Conservation (phyloP, 2,113 vertebrate genomes). For the Myrmophylax atrothorax region DNA sequence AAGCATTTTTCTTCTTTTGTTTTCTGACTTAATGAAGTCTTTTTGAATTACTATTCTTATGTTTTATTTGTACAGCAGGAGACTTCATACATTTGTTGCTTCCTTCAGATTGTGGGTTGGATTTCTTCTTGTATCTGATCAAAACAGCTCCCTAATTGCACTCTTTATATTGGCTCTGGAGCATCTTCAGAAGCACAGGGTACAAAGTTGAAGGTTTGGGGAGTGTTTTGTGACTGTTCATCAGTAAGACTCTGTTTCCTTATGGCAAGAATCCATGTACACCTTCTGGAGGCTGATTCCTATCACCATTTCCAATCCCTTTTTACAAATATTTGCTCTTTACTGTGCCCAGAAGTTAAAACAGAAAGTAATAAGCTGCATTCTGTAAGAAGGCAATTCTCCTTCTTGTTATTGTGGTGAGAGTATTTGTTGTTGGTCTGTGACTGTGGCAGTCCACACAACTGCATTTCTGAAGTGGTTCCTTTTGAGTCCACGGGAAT, state of each 20-base stretch:
- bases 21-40: neutral
- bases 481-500: neutral
- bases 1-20: neutral
- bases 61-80: neutral
- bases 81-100: neutral
- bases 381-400: neutral
- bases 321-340: slow-evolving; percentile 36
- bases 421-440: neutral
- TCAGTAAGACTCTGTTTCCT: neutral
- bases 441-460: neutral
- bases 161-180: neutral
- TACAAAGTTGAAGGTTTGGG: slow-evolving; percentile 11
- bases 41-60: neutral
- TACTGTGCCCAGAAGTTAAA: neutral
- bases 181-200: neutral
- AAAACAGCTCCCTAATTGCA: neutral
- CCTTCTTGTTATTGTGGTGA: neutral
- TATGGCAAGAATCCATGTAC: neutral
- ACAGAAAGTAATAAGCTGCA: neutral
- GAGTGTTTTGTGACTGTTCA: slow-evolving; percentile 11
- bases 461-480: slow-evolving; percentile 1
- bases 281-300: neutral
- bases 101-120: neutral
- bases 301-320: neutral
- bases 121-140: neutral